These are phyloP conservation scores for Hirtodrosophila trivittata DNA, from an alignment of 2,888 invertebrate species.

Conservation along the genomic window DNA sequence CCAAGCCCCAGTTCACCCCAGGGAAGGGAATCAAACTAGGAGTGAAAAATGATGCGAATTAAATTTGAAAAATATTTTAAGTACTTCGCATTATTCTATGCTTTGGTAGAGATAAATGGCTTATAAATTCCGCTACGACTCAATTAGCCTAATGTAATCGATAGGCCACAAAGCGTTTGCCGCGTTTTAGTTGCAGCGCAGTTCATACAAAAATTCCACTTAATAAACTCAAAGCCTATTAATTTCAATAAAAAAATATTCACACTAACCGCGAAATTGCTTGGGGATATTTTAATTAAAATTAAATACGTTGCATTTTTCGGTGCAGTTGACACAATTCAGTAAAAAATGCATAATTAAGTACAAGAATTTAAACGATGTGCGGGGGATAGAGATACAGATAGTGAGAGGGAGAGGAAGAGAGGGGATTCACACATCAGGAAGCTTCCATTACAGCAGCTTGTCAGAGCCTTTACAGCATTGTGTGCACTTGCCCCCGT, in stretches of 20 bases:
- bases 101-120: constrained; percentile 52
- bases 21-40: too few relatives aligned
- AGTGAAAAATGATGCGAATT: constrained; percentile 40
- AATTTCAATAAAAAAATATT: too few relatives aligned
- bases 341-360: too few relatives aligned
- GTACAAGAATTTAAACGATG: too few relatives aligned
- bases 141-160: constrained; percentile 50
- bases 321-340: too few relatives aligned
- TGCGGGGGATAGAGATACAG: too few relatives aligned
- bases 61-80: constrained; percentile 50
- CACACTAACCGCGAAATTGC: too few relatives aligned
- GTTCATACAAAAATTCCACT: neutral
- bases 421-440: neutral
- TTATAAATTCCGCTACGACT: constrained; percentile 16
- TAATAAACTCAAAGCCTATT: too few relatives aligned
- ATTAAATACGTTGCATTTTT: too few relatives aligned
- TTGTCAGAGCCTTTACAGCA: constrained; percentile 60
- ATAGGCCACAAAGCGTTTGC: too few relatives aligned
- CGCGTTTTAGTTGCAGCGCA: constrained; percentile 22
- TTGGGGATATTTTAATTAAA: too few relatives aligned
- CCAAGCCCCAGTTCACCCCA: too few relatives aligned
- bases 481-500: constrained; percentile 15
- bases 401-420: neutral
- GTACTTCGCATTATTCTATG: constrained; percentile 44
- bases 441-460: constrained; percentile 52